phyloP scores from a whole-genome alignment of 2,797 vertebrate species.

The Pterois miles region DNA sequence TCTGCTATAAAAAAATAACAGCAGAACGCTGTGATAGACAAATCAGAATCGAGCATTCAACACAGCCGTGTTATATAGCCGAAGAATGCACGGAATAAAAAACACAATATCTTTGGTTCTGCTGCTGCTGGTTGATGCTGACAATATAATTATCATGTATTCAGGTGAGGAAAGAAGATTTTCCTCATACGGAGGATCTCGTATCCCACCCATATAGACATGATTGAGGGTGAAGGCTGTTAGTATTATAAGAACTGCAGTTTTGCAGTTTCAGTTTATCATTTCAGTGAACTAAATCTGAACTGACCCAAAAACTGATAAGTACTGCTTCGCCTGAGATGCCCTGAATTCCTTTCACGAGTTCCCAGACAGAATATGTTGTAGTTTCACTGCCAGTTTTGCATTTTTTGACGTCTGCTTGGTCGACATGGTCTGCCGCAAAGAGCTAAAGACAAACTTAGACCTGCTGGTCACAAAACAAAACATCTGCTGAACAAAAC shows the following conservation, averaged over 20 bases:
- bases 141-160: not conserved
- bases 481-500: conserved; percentile 51
- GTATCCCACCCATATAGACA: not conserved
- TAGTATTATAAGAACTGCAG: conserved; percentile 29
- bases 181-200: not conserved
- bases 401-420: conserved; percentile 60
- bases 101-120: not conserved
- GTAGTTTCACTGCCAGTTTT: conserved; percentile 55
- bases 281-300: conserved; percentile 37
- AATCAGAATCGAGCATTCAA: no score
- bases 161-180: not conserved
- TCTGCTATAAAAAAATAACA: no score
- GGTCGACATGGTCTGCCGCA: conserved; percentile 67
- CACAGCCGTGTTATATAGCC: no score
- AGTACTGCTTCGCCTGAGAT: conserved; percentile 7
- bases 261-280: conserved; percentile 23
- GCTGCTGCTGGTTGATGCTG: not conserved
- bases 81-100: not conserved
- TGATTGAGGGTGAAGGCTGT: not conserved
- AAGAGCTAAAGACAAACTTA: conserved; percentile 59
- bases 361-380: conserved; percentile 39
- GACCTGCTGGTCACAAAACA: conserved; percentile 29
- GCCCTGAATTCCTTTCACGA: conserved; percentile 49
- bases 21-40: no score
- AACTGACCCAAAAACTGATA: conserved; percentile 37